These are phyloP conservation scores for Catharus bicknelli DNA, from an alignment of 2,113 vertebrate species.

Conservation along the genomic window DNA sequence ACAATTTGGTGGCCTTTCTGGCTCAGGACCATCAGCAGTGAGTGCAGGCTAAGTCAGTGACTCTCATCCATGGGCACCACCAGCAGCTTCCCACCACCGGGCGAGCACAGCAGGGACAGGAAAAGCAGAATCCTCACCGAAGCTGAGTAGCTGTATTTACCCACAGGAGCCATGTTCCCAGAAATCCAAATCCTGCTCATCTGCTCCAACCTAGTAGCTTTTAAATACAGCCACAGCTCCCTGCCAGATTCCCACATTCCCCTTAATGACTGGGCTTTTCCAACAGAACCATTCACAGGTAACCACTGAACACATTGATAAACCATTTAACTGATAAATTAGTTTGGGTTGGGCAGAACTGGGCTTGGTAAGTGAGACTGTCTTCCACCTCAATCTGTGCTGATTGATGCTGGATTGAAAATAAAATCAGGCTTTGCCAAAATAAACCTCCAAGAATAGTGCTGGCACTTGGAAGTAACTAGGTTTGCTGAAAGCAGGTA, in stretches of 20 bases:
- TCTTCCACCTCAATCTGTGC: background rate
- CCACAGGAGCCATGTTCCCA: background rate
- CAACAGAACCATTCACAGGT: background rate
- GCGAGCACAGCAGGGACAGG: background rate
- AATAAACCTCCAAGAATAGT: background rate
- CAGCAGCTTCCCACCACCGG: slow-evolving; percentile 72
- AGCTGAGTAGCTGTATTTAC: background rate
- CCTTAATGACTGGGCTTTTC: background rate
- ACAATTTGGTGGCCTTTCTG: slow-evolving; percentile 76
- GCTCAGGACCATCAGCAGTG: slow-evolving; percentile 70
- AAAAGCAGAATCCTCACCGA: background rate
- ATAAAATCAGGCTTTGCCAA: background rate
- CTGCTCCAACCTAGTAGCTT: background rate
- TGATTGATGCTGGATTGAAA: background rate
- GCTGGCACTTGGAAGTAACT: background rate
- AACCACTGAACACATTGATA: background rate
- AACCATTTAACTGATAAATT: background rate
- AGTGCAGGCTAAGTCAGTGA: slow-evolving; percentile 80
- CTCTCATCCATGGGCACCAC: slow-evolving; percentile 85
- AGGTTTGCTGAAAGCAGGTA: background rate
- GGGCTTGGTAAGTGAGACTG: background rate
- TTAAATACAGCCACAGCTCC: background rate
- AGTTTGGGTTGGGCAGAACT: background rate
- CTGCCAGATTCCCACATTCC: background rate
- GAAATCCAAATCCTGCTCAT: background rate